Evolutionary conservation across 2,113 vertebrate species (phyloP).

Genomic region (Azemiops feae): DNA sequence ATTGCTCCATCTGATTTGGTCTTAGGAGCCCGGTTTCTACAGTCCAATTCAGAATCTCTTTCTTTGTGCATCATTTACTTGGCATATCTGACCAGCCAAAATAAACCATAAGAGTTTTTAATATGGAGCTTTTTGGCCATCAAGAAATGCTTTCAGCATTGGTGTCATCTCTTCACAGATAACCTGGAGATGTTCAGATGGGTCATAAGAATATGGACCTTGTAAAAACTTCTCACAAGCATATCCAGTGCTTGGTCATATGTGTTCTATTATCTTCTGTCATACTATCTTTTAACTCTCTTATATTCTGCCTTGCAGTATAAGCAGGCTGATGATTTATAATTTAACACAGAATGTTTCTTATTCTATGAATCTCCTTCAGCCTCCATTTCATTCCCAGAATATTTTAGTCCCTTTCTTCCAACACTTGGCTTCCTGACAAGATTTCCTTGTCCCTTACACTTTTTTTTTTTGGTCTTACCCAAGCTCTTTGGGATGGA

Average conservation of each 20-base stretch:
- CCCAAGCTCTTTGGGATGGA: background rate
- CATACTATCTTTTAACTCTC: background rate
- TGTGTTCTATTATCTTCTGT: background rate
- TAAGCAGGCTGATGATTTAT: background rate
- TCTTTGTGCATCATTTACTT: background rate
- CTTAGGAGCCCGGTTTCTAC: background rate
- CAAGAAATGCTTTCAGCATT: background rate
- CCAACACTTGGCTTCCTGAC: background rate
- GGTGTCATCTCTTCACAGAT: background rate
- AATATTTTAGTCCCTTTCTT: background rate
- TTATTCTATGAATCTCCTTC: background rate
- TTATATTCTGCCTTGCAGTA: background rate
- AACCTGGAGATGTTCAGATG: background rate
- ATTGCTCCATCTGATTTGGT: background rate
- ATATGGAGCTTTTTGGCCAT: background rate
- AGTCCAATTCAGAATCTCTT: background rate
- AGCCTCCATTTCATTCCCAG: background rate
- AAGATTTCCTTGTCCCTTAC: background rate
- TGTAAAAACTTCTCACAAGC: background rate
- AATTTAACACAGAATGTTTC: background rate
- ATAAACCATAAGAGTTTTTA: background rate
- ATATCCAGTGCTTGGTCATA: background rate
- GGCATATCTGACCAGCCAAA: background rate
- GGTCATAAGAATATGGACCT: background rate
- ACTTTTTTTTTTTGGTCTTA: too few relatives aligned